Evolutionary conservation across 2,113 vertebrate species (phyloP).

Genomic region (Picathartes gymnocephalus): DNA sequence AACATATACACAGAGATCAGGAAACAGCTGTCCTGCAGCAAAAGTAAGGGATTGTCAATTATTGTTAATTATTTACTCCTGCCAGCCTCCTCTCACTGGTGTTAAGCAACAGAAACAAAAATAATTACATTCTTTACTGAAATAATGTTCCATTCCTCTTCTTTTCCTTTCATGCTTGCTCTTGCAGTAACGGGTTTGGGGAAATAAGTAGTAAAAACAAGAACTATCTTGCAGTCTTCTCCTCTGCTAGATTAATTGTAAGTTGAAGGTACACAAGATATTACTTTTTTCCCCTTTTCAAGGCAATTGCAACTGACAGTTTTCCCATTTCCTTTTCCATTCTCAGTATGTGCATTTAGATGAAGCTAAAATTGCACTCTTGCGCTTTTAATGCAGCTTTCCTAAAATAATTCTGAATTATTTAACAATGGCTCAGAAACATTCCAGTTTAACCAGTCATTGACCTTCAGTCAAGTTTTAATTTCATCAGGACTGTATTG

Average conservation of each 20-base stretch:
- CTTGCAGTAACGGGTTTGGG: background rate
- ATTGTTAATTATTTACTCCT: constrained; percentile 34
- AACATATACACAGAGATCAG: background rate
- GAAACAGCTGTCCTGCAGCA: background rate
- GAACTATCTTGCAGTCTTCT: background rate
- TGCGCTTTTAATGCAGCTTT: constrained; percentile 52
- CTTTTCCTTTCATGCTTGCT: background rate
- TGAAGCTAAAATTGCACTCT: constrained; percentile 53
- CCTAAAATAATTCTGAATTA: constrained; percentile 63
- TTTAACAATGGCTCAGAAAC: constrained; percentile 41
- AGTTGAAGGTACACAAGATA: background rate
- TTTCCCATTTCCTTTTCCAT: constrained; percentile 30
- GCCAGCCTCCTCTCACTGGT: background rate
- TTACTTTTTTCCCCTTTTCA: background rate
- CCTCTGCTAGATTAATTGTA: background rate
- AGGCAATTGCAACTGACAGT: constrained; percentile 13
- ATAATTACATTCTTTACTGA: background rate
- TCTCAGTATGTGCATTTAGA: constrained; percentile 54
- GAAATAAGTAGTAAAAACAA: background rate
- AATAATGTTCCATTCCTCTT: background rate
- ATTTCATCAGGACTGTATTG: background rate
- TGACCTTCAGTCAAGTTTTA: background rate
- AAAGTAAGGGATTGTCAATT: background rate
- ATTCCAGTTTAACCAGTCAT: constrained; percentile 51
- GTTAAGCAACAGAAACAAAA: background rate